Evolutionary conservation across 2,888 invertebrate genomes (phyloP).

Genomic region (Apotomis turbidana): DNA sequence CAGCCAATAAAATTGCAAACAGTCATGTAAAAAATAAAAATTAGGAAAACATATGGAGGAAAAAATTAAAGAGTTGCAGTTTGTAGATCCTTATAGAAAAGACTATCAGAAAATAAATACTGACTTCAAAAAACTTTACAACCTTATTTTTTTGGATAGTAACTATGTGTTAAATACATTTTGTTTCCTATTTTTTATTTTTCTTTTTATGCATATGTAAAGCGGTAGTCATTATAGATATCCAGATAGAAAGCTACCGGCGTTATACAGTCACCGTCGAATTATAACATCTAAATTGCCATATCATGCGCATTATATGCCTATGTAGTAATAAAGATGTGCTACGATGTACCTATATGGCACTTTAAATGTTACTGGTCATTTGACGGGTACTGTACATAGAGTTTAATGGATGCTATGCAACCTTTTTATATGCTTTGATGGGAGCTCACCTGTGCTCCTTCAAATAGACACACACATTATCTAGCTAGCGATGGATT

Average conservation of each 20-base stretch:
- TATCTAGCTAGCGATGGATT: conserved; percentile 14
- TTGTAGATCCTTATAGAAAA: too few relatives aligned
- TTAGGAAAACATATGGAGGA: too few relatives aligned
- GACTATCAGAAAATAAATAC: too few relatives aligned
- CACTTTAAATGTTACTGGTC: too few relatives aligned
- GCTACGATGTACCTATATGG: too few relatives aligned
- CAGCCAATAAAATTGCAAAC: too few relatives aligned
- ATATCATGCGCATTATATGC: too few relatives aligned
- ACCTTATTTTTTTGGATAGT: neutral
- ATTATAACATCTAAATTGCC: too few relatives aligned
- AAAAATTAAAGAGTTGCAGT: too few relatives aligned
- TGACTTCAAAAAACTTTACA: too few relatives aligned
- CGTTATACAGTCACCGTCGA: neutral
- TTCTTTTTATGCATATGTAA: neutral
- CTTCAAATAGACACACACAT: neutral
- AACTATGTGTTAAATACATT: neutral
- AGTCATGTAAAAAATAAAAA: too few relatives aligned
- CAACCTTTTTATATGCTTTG: neutral
- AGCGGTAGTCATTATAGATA: conserved; percentile 2
- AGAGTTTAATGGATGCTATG: neutral
- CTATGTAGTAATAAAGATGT: too few relatives aligned
- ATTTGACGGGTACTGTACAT: neutral
- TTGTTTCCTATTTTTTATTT: neutral
- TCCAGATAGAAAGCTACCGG: conserved; percentile 5
- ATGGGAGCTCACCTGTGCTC: neutral